Conservation (phyloP, 2,888 invertebrate species). For the Stictocephala bisonia region DNA sequence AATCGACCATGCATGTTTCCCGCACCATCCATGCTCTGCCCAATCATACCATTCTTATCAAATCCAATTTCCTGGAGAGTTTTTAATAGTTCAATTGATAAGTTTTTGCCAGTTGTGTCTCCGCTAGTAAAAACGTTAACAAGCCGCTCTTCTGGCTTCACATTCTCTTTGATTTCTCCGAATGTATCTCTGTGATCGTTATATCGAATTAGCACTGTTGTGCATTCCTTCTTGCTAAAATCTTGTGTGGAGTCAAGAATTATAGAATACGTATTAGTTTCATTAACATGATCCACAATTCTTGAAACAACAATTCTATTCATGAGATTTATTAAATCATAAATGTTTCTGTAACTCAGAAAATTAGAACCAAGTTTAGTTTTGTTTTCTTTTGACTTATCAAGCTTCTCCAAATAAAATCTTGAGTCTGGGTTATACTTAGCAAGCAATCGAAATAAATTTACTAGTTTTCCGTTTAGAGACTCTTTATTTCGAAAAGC, state of each 20-base stretch:
- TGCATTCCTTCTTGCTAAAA: constrained; percentile 27
- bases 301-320: constrained; percentile 9
- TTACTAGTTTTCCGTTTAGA: not conserved
- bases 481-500: constrained; percentile 8
- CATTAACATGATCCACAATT: constrained; percentile 13
- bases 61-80: not conserved
- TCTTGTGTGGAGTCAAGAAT: constrained; percentile 22
- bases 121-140: constrained; percentile 21
- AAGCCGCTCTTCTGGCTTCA: too few relatives aligned
- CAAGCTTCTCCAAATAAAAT: constrained; percentile 18
- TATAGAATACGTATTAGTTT: constrained; percentile 6
- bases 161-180: too few relatives aligned
- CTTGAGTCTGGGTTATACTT: constrained; percentile 24
- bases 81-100: not conserved
- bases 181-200: too few relatives aligned
- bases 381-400: not conserved
- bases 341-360: constrained; percentile 33
- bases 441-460: not conserved
- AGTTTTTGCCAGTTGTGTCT: constrained; percentile 16
- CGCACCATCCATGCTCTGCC: constrained; percentile 19
- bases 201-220: not conserved
- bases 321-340: not conserved
- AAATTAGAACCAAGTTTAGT: constrained; percentile 15
- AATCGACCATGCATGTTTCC: constrained; percentile 15
- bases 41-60: not conserved